Percentiles rank a stretch among this genome's conserved stretches.
Evolutionary conservation across 2,113 vertebrate genomes (phyloP).

Genomic region (Plestiodon gilberti): DNA sequence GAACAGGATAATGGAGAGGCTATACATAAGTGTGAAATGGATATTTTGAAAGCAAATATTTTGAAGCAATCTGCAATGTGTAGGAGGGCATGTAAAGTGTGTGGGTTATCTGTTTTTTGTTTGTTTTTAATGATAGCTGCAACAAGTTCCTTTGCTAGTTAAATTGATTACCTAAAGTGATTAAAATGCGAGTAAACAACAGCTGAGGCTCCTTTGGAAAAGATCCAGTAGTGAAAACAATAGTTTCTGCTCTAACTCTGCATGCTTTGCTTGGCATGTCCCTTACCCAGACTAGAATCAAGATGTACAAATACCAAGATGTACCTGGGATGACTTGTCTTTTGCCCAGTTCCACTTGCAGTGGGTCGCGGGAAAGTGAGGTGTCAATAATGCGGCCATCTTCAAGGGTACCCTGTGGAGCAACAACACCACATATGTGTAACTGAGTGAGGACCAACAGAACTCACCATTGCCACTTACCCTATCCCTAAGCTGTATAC

Average conservation of each 20-base stretch:
- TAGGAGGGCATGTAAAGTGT: too few relatives aligned
- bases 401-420: constrained; percentile 85
- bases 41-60: too few relatives aligned
- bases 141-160: too few relatives aligned
- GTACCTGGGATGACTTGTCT: constrained; percentile 92
- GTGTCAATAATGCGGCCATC: constrained; percentile 92
- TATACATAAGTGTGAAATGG: too few relatives aligned
- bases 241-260: not conserved
- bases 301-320: not conserved
- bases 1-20: too few relatives aligned
- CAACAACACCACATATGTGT: not conserved
- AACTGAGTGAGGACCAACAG: not conserved
- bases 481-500: not conserved
- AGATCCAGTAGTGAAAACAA: not conserved
- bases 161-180: not conserved
- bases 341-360: constrained; percentile 93
- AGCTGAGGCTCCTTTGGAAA: not conserved
- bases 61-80: too few relatives aligned
- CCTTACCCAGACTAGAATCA: too few relatives aligned
- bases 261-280: not conserved
- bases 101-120: too few relatives aligned
- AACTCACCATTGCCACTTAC: not conserved
- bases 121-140: too few relatives aligned
- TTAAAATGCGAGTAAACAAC: not conserved
- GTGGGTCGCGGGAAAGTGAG: constrained; percentile 88